Base-by-base conservation (phyloP, 2,888 invertebrate genomes). In the Exocentrus adspersus region DNA sequence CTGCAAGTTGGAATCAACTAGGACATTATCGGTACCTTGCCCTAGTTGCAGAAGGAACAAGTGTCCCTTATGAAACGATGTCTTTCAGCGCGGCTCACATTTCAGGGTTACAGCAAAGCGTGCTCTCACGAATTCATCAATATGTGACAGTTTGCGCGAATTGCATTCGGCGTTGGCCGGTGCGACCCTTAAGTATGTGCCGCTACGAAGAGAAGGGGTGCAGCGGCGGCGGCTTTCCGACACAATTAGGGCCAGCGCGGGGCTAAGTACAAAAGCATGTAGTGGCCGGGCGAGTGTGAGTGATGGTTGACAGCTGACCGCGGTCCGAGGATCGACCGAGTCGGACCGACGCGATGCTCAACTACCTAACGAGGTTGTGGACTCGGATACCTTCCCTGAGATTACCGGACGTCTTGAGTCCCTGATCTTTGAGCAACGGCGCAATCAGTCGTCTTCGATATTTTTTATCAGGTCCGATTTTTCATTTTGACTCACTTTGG, bases 231-330 rank as follows among this genome's bases (percentile, higher is more conserved):
- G 72, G 80, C 80, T 81, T 81, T 80, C 80, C 80, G 79, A 79
- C 81, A 80, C 82, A 83, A 83, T 82, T 82, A 83, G 82, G 79
- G 75, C 75, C 73, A 57, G 77, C 77, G 75, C 74, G 78, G 79
- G 80, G 79, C 82, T 83, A 83, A 83, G 83, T 83, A 83, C 80
- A 83, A 83, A 83, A 83, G 80, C 83, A 78, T 83, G 83, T 83
- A 81, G 81, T 77, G 80, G 82, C 79, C 79, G 70, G 76, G 78
- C 79, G 77, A 77, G 78, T 75, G 81, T 82, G 83, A 83, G 82
- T 82, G 83, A 83, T 82, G 82, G 81, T 76, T 81, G 81, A 82
- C 82, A 81, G 80, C 81, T 81, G 81, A 81, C 81, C 82, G 78
- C 78, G 76, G 79, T 79, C 79, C 76, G 76, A 76, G 74, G 57